phyloP scores from a whole-genome alignment of 2,888 invertebrate species.

The Hemaris fuciformis region DNA sequence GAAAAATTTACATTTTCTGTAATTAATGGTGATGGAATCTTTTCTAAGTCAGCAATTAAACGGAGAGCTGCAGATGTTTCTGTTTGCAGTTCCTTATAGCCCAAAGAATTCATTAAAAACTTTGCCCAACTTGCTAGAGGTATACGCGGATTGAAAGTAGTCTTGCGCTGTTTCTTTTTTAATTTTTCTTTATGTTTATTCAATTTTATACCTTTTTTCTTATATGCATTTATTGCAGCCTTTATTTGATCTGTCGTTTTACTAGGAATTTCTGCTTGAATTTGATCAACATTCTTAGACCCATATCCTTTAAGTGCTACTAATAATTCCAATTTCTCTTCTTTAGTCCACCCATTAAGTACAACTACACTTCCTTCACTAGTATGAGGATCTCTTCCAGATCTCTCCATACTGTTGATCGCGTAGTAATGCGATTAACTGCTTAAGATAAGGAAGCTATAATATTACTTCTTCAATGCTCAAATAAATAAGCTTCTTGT shows the following conservation, averaged over 20 bases:
- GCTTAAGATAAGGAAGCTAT: no score
- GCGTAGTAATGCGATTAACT: no score
- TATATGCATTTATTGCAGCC: conserved; percentile 49
- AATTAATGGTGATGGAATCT: conserved; percentile 41
- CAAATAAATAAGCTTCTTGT: no score
- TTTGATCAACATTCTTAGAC: conserved; percentile 36
- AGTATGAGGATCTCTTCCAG: neutral
- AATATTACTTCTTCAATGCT: no score
- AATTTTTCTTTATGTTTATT: neutral
- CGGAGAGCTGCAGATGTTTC: conserved; percentile 57
- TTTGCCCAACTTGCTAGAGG: conserved; percentile 62
- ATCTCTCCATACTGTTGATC: neutral
- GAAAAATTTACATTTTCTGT: conserved; percentile 57
- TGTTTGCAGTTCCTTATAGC: conserved; percentile 50
- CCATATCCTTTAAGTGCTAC: conserved; percentile 45
- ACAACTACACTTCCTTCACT: neutral
- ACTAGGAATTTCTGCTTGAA: conserved; percentile 37
- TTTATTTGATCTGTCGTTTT: conserved; percentile 49
- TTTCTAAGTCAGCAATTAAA: conserved; percentile 64
- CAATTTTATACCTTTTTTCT: conserved; percentile 33
- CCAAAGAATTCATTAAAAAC: conserved; percentile 47
- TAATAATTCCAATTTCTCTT: conserved; percentile 54
- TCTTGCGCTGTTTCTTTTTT: conserved; percentile 22
- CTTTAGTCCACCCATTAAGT: conserved; percentile 53
- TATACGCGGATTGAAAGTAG: conserved; percentile 27